Evolutionary conservation across 1,140 invertebrate genomes (phyloP), one percentile per base, ranked within the genome.

Genomic region (Aphelinus atriplicis): DNA sequence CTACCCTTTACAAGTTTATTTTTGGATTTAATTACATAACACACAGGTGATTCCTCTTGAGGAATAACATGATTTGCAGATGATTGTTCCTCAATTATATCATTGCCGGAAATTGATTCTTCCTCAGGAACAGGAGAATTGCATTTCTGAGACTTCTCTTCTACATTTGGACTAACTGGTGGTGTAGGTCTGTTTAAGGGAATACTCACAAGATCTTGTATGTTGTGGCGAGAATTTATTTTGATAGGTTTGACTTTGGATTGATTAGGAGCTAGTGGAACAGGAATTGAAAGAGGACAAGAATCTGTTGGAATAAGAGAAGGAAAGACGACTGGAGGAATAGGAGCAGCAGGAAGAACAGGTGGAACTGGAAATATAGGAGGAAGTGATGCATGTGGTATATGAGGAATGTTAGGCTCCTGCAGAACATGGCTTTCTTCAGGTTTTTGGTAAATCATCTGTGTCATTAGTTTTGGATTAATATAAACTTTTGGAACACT

Each of bases 381-480:
- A 5, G 9, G 9, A 53, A 9, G 4, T 53, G 9, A 5, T 53
- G 42, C 26, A 7, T 60, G 4, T 43, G n/a, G 58, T n/a, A 60
- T 26, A 10, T n/a, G n/a, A 55, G 10, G 53, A 55, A 6, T n/a
- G n/a, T n/a, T n/a, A n/a, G n/a, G n/a, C 3, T 57, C 10, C 10
- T 67, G 64, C 9, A 45, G 46, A 51, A n/a, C 1, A 51, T 42
- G 48, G 10, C 5, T 70, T 51, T 63, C 9, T 51, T 50, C 46
- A 3, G 60, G 51, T 57, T n/a, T 6, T 26, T 65, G 43, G 46
- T 10, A 48, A 70, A 70, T 70, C 51, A 79, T 77, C 70, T 81
- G 80, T 64, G 80, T 78, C 66, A 84, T 78, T 71, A 86, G 80
- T 82, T 81, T 85, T 73, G 84, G 85, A 81, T 86, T 84, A 9